Base-by-base conservation (phyloP, 2,888 invertebrate genomes). In the Prosopocoilus inquinatus region DNA sequence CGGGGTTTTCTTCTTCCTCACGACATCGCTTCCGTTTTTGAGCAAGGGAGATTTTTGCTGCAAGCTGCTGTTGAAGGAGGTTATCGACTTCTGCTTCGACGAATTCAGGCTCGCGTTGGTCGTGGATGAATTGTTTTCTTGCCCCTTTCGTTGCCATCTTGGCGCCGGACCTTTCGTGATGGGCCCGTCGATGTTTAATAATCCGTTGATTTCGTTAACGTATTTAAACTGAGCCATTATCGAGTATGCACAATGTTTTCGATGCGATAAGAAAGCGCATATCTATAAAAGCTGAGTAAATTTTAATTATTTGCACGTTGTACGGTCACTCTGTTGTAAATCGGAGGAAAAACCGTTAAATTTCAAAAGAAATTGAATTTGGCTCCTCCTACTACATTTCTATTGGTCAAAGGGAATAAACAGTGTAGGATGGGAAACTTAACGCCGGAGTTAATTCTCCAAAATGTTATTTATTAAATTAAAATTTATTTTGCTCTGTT, bases 221-320 rank as follows among this genome's bases (percentile, higher is more conserved):
- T 87, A 91, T 70, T 87, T 88, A 70, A 91, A 87, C 69, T 91
- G 90, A 44, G 90, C 84, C 91, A 92, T 91, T 9, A 15, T 16
- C 2, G 15, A 4, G 15, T 41, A 28, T 5, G 3, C 20, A 28
- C 20, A 28, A 28, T 28, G 20, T 28, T 28, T 28, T 28, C 3
- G 20, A 28, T 28, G 20, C 20, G 20, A 5, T 28, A 28, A 28
- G 5, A 28, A 28, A 28, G 7, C 20, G 20, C 20, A 28, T 28
- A 28, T 28, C 20, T 28, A 3, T 28, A 28, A 28, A 28, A 28
- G 20, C 20, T 28, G 20, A 28, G 20, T 28, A 28, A 28, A 2
- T 16, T 16, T 1, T 3, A 28, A 1, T 28, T 28, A 28, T 28
- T 28, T 28, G 20, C 20, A 28, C 20, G 20, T 28, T 28, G 20